Percentiles rank a stretch among this genome's conserved stretches.
These are phyloP conservation scores for Anagrus nilaparvatae DNA, from an alignment of 1,140 invertebrate species.

Conservation along the genomic window DNA sequence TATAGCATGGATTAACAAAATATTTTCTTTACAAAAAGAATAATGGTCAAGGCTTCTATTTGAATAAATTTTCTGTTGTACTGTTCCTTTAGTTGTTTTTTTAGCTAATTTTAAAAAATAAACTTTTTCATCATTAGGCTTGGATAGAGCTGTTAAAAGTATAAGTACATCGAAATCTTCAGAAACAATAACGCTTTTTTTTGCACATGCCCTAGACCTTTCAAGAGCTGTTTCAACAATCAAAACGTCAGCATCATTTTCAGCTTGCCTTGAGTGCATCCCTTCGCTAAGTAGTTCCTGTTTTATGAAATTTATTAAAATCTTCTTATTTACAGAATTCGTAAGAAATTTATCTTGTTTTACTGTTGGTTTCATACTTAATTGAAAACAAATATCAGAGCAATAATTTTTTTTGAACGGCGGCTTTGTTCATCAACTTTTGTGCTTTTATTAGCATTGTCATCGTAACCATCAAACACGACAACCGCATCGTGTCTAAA, in stretches of 20 bases:
- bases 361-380: conserved; percentile 26
- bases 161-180: conserved; percentile 34
- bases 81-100: conserved; percentile 22
- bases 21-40: conserved; percentile 24
- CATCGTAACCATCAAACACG: conserved; percentile 20
- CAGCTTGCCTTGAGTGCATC: conserved; percentile 24
- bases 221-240: conserved; percentile 30
- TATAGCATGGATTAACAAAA: conserved; percentile 31
- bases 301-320: conserved; percentile 22
- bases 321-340: conserved; percentile 26
- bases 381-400: conserved; percentile 26
- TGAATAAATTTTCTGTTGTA: conserved; percentile 27
- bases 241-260: conserved; percentile 30
- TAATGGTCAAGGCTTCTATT: conserved; percentile 26
- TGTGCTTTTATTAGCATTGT: conserved; percentile 4
- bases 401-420: neutral
- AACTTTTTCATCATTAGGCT: conserved; percentile 11
- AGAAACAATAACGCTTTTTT: conserved; percentile 26
- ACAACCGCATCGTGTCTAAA: conserved; percentile 7
- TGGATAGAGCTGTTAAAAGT: conserved; percentile 24
- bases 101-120: conserved; percentile 14
- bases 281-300: conserved; percentile 24
- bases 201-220: conserved; percentile 13
- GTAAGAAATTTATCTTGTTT: conserved; percentile 30
- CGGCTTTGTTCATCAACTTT: conserved; percentile 8